Evolutionary conservation across 1,140 invertebrate genomes (phyloP).

Genomic region (Xylocopa sonorina): DNA sequence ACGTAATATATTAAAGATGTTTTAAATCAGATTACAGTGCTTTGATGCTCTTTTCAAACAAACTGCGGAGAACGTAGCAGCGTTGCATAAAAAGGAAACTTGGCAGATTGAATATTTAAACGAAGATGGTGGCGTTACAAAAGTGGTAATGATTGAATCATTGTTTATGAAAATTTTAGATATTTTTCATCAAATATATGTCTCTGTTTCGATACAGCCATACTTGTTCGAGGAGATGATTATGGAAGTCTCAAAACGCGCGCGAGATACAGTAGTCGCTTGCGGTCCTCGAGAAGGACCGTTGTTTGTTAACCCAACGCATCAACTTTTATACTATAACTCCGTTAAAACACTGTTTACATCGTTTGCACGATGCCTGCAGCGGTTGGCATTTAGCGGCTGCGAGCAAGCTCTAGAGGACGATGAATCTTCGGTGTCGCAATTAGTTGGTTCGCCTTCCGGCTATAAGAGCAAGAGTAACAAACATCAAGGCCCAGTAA

Average conservation of each 20-base stretch:
- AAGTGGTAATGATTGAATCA: slow-evolving; percentile 84
- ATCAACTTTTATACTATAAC: slow-evolving; percentile 86
- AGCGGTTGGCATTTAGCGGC: slow-evolving; percentile 85
- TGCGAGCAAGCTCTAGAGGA: slow-evolving; percentile 83
- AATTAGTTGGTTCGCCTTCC: slow-evolving; percentile 85
- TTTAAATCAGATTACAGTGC: slow-evolving; percentile 87
- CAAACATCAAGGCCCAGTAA: slow-evolving; percentile 75
- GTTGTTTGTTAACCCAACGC: slow-evolving; percentile 85
- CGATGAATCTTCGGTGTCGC: slow-evolving; percentile 84
- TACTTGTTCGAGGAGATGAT: slow-evolving; percentile 91
- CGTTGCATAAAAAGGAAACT: slow-evolving; percentile 90
- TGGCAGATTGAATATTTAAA: slow-evolving; percentile 94
- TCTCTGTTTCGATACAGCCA: slow-evolving; percentile 84
- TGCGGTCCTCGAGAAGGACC: slow-evolving; percentile 87
- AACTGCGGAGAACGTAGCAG: slow-evolving; percentile 89
- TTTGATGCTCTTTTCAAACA: slow-evolving; percentile 93
- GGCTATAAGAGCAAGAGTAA: slow-evolving; percentile 78
- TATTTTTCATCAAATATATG: not conserved
- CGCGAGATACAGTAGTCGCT: slow-evolving; percentile 92
- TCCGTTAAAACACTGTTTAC: slow-evolving; percentile 89
- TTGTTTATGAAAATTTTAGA: slow-evolving; percentile 12
- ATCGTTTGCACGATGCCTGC: slow-evolving; percentile 85
- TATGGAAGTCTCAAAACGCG: slow-evolving; percentile 91
- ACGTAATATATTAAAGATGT: not conserved
- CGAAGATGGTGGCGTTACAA: slow-evolving; percentile 90